phyloP scores from a whole-genome alignment of 2,113 vertebrate genomes.

The Oreochromis spilurus region DNA sequence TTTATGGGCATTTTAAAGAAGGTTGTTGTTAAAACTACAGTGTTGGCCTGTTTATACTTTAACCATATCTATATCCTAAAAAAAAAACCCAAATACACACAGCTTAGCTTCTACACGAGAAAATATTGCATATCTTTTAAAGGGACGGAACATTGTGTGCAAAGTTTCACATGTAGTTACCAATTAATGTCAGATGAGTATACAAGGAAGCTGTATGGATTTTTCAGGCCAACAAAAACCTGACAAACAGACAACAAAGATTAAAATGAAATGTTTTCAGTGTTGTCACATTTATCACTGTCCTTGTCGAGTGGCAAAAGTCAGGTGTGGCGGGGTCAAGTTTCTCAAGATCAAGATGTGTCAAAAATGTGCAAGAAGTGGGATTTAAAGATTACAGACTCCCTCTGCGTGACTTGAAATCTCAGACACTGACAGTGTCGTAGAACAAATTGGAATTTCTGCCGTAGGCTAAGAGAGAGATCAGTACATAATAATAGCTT shows the following conservation, averaged over 20 bases:
- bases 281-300: background rate
- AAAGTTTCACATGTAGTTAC: background rate
- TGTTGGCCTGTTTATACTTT: background rate
- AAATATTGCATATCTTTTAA: background rate
- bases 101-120: background rate
- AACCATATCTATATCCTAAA: background rate
- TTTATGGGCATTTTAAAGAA: background rate
- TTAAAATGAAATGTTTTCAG: background rate
- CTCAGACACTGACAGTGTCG: background rate
- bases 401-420: background rate
- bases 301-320: background rate
- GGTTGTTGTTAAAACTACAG: background rate
- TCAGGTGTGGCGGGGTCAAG: background rate
- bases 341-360: background rate
- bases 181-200: background rate
- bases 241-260: background rate
- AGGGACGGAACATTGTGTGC: fast-evolving
- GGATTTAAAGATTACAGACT: background rate
- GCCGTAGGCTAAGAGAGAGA: fast-evolving
- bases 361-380: background rate
- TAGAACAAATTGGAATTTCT: background rate
- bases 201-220: background rate
- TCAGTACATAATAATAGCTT: background rate
- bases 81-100: background rate
- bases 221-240: background rate